These are phyloP conservation scores for Thunnus thynnus DNA, from an alignment of 2,113 vertebrate species.

Conservation along the genomic window DNA sequence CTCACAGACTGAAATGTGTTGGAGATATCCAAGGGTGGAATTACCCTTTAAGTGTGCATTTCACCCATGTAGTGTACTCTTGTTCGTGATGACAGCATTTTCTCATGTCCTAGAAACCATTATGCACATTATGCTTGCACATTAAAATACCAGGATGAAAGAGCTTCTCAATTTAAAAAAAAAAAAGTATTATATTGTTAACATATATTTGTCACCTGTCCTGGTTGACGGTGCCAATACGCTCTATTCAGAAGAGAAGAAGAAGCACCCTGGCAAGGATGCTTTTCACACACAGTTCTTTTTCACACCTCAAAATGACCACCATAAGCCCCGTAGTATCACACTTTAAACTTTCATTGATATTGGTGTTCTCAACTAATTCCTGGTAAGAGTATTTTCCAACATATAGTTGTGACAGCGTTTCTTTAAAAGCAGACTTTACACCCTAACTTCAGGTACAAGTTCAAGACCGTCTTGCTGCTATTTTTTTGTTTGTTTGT, in stretches of 20 bases:
- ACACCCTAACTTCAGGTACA: slow-evolving; percentile 8
- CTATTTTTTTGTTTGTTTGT: too few relatives aligned
- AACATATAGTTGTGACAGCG: background rate
- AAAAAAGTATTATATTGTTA: too few relatives aligned
- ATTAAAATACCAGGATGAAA: background rate
- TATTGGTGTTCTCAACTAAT: background rate
- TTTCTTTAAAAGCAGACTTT: background rate
- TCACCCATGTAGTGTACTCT: background rate
- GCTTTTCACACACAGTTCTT: slow-evolving; percentile 46
- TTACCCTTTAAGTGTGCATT: background rate
- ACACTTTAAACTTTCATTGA: slow-evolving; percentile 26
- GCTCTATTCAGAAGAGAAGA: background rate
- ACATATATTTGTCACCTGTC: background rate
- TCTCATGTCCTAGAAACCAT: background rate
- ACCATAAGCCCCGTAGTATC: slow-evolving; percentile 33
- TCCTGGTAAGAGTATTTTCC: background rate
- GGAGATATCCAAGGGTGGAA: background rate
- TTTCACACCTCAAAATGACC: slow-evolving; percentile 48
- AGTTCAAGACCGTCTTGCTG: slow-evolving; percentile 4
- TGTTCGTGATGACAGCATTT: background rate
- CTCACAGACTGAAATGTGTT: background rate
- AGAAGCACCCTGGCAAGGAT: background rate
- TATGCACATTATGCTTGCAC: too few relatives aligned
- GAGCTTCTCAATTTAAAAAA: background rate
- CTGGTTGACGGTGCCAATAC: background rate